Evolutionary conservation across 2,113 vertebrate species (phyloP).

Genomic region (Rhadina sibilatrix): DNA sequence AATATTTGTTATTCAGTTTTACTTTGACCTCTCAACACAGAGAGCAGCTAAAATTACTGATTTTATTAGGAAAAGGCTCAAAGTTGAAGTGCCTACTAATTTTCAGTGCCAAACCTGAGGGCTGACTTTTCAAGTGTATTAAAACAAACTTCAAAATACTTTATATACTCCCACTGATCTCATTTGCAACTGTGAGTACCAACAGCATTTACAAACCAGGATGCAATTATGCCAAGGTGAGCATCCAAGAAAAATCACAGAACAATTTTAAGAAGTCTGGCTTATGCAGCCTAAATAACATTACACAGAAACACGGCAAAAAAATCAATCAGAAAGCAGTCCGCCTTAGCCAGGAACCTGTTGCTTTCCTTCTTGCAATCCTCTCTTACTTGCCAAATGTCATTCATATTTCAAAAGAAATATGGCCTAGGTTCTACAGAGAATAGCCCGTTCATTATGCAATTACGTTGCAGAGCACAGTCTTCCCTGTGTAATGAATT

Average conservation of each 20-base stretch:
- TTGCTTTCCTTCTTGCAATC: neutral
- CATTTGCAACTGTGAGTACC: neutral
- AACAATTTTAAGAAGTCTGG: neutral
- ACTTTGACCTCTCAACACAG: slow-evolving; percentile 30
- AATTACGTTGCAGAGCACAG: neutral
- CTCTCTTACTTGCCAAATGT: neutral
- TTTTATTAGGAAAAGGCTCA: neutral
- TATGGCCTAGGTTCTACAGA: neutral
- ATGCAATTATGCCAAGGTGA: neutral
- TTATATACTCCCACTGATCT: neutral
- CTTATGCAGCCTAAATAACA: neutral
- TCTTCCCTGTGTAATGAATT: neutral
- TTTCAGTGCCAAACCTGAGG: neutral
- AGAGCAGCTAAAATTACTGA: slow-evolving; percentile 6
- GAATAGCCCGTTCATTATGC: neutral
- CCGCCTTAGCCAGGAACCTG: neutral
- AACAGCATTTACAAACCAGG: neutral
- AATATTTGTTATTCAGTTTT: slow-evolving; percentile 46
- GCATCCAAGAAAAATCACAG: neutral
- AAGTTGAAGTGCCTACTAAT: neutral
- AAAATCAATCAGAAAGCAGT: neutral
- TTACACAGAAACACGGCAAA: neutral
- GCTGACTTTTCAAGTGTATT: neutral
- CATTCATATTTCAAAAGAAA: neutral
- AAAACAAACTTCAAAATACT: neutral